A percentile compares a stretch with the other conserved stretches of the same genome.
Conservation (phyloP, 2,888 invertebrate genomes). For the Resseliella maxima region DNA sequence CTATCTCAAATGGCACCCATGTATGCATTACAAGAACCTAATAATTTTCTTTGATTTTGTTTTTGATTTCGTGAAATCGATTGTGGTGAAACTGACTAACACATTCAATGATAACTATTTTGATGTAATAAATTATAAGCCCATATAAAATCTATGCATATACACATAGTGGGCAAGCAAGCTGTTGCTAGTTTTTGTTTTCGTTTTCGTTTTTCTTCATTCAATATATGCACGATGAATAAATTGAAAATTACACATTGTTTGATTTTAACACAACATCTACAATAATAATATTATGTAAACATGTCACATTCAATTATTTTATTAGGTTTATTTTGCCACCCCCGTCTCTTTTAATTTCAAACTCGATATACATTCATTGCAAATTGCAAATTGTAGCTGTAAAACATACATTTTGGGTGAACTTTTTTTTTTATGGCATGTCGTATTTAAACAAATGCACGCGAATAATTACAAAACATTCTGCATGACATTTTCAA, state of each 20-base stretch:
- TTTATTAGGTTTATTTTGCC: conserved; percentile 33
- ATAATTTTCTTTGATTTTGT: conserved; percentile 49
- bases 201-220: neutral
- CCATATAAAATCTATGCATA: neutral
- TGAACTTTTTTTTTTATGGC: too few species aligned
- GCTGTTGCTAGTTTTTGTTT: neutral
- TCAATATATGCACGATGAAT: neutral
- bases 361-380: neutral
- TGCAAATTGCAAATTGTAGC: neutral
- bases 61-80: too few species aligned
- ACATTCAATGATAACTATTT: conserved; percentile 14
- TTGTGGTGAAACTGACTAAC: neutral
- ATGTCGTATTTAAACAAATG: too few species aligned
- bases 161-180: neutral
- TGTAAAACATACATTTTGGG: too few species aligned
- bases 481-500: too few species aligned
- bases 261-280: conserved; percentile 45
- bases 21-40: neutral
- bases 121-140: conserved; percentile 8
- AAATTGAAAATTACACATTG: conserved; percentile 47
- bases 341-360: neutral
- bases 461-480: too few species aligned
- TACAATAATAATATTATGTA: conserved; percentile 55
- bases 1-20: neutral
- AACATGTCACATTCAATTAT: conserved; percentile 56